phyloP scores from a whole-genome alignment of 2,113 vertebrate genomes.

The Rattus norvegicus region GRCr8 NC_086026.1:62699501-62700000 shows the following conservation, averaged over 20 bases:
- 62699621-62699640: background rate
- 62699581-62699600: background rate
- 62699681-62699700: background rate
- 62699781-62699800: background rate
- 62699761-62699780: background rate
- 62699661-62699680: background rate
- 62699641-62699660: background rate
- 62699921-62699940: background rate
- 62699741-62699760: background rate
- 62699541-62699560: background rate
- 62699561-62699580: background rate
- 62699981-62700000: background rate
- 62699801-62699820: background rate
- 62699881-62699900: background rate
- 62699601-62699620: background rate
- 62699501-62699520: background rate
- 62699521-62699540: background rate
- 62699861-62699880: background rate
- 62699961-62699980: background rate
- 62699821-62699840: background rate
- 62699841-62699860: background rate
- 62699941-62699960: background rate
- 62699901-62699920: background rate
- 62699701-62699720: too few species aligned
- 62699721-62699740: background rate